phyloP scores from a whole-genome alignment of 2,113 vertebrate species.

The Rhinolophus sinicus region DNA sequence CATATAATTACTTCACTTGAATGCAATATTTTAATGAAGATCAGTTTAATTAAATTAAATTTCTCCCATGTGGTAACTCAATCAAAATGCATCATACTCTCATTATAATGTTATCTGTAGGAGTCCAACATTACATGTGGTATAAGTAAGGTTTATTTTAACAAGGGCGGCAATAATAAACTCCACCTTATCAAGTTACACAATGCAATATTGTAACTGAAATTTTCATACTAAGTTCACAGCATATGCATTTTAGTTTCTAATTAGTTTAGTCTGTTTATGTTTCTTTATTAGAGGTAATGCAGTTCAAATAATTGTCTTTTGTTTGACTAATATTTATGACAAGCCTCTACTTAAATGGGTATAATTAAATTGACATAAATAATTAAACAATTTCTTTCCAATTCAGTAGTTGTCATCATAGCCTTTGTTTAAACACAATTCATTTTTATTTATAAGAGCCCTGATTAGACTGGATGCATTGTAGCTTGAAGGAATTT shows the following conservation, averaged over 20 bases:
- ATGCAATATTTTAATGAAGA: constrained; percentile 88
- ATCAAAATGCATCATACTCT: constrained; percentile 88
- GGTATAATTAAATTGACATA: constrained; percentile 75
- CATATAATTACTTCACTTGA: constrained; percentile 87
- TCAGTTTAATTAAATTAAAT: constrained; percentile 90
- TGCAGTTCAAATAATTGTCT: constrained; percentile 74
- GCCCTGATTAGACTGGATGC: neutral
- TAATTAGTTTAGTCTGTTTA: constrained; percentile 79
- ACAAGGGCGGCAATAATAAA: constrained; percentile 82
- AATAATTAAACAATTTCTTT: constrained; percentile 72
- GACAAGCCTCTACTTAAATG: constrained; percentile 62
- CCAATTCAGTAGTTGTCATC: constrained; percentile 57
- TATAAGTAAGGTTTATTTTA: constrained; percentile 83
- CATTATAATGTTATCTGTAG: constrained; percentile 88
- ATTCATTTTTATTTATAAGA: constrained; percentile 48
- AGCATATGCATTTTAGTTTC: constrained; percentile 73
- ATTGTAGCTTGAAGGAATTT: neutral
- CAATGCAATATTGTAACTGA: constrained; percentile 78
- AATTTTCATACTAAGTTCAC: constrained; percentile 79
- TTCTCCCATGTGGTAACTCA: constrained; percentile 87
- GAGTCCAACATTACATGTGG: constrained; percentile 83
- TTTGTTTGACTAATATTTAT: constrained; percentile 81
- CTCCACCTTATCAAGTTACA: constrained; percentile 81
- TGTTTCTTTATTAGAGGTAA: constrained; percentile 72
- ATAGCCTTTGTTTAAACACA: constrained; percentile 38